Percentiles rank a stretch among this genome's conserved stretches.
Conservation (phyloP, 1,140 invertebrate species). For the Lepidurus packardi region DNA sequence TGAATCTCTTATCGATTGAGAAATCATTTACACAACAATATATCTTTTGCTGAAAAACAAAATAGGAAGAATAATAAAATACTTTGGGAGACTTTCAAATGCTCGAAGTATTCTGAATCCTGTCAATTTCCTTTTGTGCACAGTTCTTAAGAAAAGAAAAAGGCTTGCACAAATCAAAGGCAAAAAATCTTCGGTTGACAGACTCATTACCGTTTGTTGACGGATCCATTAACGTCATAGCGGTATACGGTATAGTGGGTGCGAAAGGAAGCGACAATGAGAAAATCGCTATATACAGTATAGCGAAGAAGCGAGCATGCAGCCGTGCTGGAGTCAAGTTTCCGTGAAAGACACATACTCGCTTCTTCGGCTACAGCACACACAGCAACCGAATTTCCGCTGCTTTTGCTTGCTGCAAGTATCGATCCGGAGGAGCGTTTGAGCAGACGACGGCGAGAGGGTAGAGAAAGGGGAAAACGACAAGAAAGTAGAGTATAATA, state of each 20-base stretch:
- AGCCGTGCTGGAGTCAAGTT: background rate
- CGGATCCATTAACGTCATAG: background rate
- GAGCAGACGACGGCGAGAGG: slow-evolving; percentile 2
- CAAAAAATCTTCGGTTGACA: background rate
- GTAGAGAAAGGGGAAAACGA: background rate
- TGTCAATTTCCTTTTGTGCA: background rate
- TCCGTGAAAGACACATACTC: background rate
- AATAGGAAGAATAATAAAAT: no score
- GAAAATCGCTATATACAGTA: background rate
- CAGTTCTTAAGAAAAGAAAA: background rate
- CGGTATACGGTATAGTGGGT: background rate
- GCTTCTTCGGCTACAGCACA: background rate
- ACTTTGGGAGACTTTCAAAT: no score
- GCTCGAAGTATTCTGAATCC: no score
- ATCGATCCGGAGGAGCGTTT: background rate
- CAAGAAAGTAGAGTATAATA: slow-evolving; percentile 1
- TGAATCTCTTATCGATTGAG: no score
- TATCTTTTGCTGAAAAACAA: no score
- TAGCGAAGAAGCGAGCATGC: background rate
- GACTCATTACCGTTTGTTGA: slow-evolving; percentile 8
- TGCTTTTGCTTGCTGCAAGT: background rate
- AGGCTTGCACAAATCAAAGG: no score
- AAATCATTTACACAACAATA: no score
- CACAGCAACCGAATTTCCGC: slow-evolving; percentile 9
- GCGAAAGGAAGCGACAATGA: background rate